A percentile compares a stretch with the other conserved stretches of the same genome.
Conservation (phyloP, 2,113 vertebrate genomes). For the Furnarius figulus region DNA sequence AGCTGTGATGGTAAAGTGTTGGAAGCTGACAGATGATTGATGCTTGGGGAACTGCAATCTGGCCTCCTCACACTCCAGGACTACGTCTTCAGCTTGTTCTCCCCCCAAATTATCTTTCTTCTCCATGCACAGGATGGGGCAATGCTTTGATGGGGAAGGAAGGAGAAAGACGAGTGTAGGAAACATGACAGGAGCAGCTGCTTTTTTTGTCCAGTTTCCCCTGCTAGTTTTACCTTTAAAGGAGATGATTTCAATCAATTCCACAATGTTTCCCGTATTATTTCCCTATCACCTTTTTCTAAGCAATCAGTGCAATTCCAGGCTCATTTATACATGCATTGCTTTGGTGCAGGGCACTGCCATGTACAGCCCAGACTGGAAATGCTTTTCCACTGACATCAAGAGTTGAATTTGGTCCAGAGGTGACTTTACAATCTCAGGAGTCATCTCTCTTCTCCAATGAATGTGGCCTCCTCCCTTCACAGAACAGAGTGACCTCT, state of each 20-base stretch:
- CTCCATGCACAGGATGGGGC: neutral
- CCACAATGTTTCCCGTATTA: neutral
- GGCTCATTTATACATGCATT: neutral
- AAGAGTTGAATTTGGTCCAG: neutral
- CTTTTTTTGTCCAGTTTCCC: neutral
- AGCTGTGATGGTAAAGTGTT: neutral
- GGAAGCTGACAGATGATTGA: neutral
- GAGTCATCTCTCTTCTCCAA: neutral
- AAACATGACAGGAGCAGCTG: neutral
- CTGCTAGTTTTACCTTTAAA: neutral
- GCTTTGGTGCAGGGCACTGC: neutral
- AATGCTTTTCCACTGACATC: slow-evolving; percentile 9
- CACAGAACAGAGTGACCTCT: fast-evolving
- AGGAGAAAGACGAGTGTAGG: neutral
- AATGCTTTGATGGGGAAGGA: neutral
- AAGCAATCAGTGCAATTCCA: neutral
- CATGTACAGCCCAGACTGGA: neutral
- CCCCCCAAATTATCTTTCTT: neutral
- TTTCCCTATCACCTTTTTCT: neutral
- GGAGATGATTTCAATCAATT: neutral
- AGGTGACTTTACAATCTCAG: neutral
- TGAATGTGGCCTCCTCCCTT: neutral
- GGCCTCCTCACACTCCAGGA: neutral
- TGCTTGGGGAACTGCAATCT: neutral
- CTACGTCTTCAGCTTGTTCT: neutral